Percentiles rank a stretch among this genome's conserved stretches.
phyloP scores from a whole-genome alignment of 1,140 invertebrate species.

The Sarcophaga bullata region DNA sequence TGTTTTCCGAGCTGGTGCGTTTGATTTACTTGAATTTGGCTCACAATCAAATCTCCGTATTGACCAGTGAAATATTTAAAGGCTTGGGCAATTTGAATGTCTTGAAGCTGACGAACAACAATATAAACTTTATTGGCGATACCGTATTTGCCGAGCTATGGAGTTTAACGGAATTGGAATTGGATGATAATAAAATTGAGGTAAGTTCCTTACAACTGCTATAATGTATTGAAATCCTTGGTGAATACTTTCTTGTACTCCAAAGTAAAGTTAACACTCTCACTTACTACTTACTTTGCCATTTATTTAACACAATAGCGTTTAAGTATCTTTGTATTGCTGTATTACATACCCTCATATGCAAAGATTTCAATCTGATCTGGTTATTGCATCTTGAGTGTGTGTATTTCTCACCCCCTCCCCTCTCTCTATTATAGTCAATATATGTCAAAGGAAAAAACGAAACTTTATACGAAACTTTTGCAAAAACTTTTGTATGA shows the following conservation, averaged over 20 bases:
- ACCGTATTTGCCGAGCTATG: conserved; percentile 78
- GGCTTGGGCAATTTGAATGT: conserved; percentile 74
- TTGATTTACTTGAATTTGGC: conserved; percentile 76
- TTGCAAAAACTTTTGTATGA: background rate
- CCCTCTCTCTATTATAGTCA: background rate
- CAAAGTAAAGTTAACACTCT: too few relatives aligned
- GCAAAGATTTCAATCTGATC: too few relatives aligned
- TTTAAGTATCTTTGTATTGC: too few relatives aligned
- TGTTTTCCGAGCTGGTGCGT: conserved; percentile 74
- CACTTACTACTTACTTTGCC: too few relatives aligned
- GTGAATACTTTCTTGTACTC: too few relatives aligned
- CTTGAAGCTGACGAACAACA: conserved; percentile 76
- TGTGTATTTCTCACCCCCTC: background rate
- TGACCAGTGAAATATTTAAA: conserved; percentile 77
- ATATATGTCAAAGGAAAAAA: background rate
- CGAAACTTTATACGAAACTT: background rate
- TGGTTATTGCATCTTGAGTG: too few relatives aligned
- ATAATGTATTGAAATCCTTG: too few relatives aligned
- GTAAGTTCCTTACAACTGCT: conserved; percentile 53
- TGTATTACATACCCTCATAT: too few relatives aligned
- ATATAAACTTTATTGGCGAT: conserved; percentile 77
- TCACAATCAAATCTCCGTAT: conserved; percentile 75
- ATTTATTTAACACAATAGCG: too few relatives aligned
- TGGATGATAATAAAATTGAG: conserved; percentile 77
- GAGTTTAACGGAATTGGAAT: conserved; percentile 75